These are phyloP conservation scores for Drosophila pandora DNA, from an alignment of 1,140 invertebrate species.

Conservation along the genomic window DNA sequence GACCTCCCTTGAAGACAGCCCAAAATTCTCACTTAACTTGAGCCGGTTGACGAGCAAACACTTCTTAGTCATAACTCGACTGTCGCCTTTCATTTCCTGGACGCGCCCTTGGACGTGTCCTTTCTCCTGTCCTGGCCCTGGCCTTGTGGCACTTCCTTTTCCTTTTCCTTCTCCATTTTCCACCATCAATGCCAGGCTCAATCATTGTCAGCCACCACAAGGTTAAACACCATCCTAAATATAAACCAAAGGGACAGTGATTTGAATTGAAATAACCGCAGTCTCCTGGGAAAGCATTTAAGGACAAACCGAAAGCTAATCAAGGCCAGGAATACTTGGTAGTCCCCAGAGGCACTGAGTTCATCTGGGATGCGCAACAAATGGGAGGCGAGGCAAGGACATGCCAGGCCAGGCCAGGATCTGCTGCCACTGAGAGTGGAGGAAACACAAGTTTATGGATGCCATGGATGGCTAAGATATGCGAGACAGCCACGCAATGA, in stretches of 20 bases:
- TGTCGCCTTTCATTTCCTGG: slow-evolving; percentile 43
- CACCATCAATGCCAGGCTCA: slow-evolving; percentile 61
- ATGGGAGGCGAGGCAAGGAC: not conserved
- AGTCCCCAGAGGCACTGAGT: slow-evolving; percentile 18
- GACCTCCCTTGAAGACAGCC: no score
- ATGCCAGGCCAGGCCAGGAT: no score
- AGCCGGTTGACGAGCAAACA: slow-evolving; percentile 37
- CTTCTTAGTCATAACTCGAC: slow-evolving; percentile 71
- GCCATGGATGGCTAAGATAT: slow-evolving; percentile 41
- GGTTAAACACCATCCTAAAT: slow-evolving; percentile 39
- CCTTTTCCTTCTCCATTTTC: no score
- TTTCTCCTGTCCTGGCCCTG: slow-evolving; percentile 35
- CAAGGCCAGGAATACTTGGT: slow-evolving; percentile 37
- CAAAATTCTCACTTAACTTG: no score
- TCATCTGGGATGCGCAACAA: slow-evolving; percentile 55
- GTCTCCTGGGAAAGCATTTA: slow-evolving; percentile 24
- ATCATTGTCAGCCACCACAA: slow-evolving; percentile 63
- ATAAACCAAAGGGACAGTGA: slow-evolving; percentile 20
- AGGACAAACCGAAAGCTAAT: slow-evolving; percentile 41
- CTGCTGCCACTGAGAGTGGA: no score
- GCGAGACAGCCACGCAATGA: slow-evolving; percentile 42
- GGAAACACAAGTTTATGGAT: slow-evolving; percentile 48
- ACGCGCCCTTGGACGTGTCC: slow-evolving; percentile 45
- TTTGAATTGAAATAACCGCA: slow-evolving; percentile 39
- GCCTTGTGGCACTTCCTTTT: slow-evolving; percentile 8